Evolutionary conservation across 1,140 invertebrate genomes (phyloP).

Genomic region (Drosophila asahinai): DNA sequence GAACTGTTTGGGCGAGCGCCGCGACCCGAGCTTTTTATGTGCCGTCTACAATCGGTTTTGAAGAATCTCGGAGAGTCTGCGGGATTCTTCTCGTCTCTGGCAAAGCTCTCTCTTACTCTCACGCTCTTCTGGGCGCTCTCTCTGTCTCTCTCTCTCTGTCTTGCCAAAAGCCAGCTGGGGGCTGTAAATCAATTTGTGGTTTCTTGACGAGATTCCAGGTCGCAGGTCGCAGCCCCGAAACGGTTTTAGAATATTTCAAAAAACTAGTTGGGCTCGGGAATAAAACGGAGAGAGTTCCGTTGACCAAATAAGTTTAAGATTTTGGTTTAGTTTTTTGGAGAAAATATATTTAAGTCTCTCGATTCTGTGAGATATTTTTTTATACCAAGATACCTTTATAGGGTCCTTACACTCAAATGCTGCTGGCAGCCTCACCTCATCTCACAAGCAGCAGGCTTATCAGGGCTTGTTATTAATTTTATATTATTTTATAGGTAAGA

Average conservation of each 20-base stretch:
- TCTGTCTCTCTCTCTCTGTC: too few relatives aligned
- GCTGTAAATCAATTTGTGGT: conserved; percentile 58
- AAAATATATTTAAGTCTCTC: too few relatives aligned
- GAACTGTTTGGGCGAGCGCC: conserved; percentile 80
- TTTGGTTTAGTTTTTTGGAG: too few relatives aligned
- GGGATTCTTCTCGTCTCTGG: neutral
- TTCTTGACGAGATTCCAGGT: conserved; percentile 40
- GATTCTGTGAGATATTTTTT: too few relatives aligned
- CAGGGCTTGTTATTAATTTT: too few relatives aligned
- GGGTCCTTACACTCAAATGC: too few relatives aligned
- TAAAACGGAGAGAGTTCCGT: neutral
- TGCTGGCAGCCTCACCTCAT: too few relatives aligned
- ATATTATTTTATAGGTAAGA: too few relatives aligned
- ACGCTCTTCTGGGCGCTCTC: conserved; percentile 1
- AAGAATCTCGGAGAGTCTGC: conserved; percentile 28
- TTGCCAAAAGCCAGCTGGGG: neutral
- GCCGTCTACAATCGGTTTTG: conserved; percentile 62
- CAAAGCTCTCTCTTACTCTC: conserved; percentile 4
- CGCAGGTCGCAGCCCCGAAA: conserved; percentile 20
- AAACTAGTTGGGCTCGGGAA: conserved; percentile 3
- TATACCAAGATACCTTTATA: too few relatives aligned
- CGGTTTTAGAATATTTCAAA: neutral
- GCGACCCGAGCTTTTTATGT: conserved; percentile 81
- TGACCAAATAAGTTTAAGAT: neutral
- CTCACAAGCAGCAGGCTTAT: too few relatives aligned